Evolutionary conservation across 2,888 invertebrate species (phyloP), one percentile per base, ranked within the genome.

Genomic region (Lamellibrachia satsuma): DNA sequence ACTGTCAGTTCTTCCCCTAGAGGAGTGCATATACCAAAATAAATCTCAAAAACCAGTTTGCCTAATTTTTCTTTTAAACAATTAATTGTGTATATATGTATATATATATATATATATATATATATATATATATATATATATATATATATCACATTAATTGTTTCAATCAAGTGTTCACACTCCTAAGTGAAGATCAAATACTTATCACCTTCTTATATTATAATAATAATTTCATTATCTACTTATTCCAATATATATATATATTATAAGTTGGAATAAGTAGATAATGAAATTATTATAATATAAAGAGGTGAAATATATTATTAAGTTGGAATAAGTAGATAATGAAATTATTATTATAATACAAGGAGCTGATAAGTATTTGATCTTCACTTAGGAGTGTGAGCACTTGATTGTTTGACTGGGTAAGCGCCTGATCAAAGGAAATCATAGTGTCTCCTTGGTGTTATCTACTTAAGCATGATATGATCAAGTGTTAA

Each of bases 351-450:
- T 39, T 39, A 75, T 4, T 22, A n/a, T 75, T 22, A 75, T 75
- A 22, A 22, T 75, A 75, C 3, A 22, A 22, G 75, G 11, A 22
- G n/a, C 15, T 22, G n/a, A 75, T 75, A 75, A 75, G 75, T 75
- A 75, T 75, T 75, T 75, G 75, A 75, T 75, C 75, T 75, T 22
- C 22, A 75, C 22, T 75, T 22, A 75, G 39, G 75, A 75, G 75
- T 75, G 75, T 75, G 75, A 75, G 6, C n/a, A 75, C 75, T 75
- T 75, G 15, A 75, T 75, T 75, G n/a, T 75, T 75, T 75, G 75
- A 75, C 75, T 75, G 75, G 15, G 75, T 75, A 75, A 75, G 75
- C n/a, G 75, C 75, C n/a, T 75, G 75, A 75, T 75, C 75, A 75
- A 75, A 75, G 75, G n/a, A 22, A 22, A 75, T 75, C 75, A 22